Conservation (phyloP, 2,888 invertebrate genomes). For the Cheiracanthium punctorium region DNA sequence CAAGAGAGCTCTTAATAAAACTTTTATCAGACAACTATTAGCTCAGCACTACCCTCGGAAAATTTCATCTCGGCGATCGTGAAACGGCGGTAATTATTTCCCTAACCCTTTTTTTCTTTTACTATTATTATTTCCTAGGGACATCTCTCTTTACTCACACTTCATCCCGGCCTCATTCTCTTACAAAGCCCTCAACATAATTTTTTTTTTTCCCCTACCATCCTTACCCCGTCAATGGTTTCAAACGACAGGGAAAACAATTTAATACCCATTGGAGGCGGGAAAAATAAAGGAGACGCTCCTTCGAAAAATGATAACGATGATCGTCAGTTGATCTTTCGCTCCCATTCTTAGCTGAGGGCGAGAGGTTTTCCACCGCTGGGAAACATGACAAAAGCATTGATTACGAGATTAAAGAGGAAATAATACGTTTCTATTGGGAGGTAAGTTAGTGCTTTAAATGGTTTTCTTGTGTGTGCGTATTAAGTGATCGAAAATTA, state of each 20-base stretch:
- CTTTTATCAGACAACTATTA: no score
- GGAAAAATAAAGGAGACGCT: neutral
- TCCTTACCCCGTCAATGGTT: neutral
- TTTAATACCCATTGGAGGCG: neutral
- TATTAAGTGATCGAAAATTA: no score
- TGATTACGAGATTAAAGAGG: neutral
- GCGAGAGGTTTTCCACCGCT: neutral
- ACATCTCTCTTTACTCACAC: neutral
- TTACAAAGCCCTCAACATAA: neutral
- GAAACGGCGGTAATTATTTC: neutral
- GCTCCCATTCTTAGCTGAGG: slow-evolving; percentile 1
- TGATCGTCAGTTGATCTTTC: neutral
- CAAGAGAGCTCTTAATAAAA: no score
- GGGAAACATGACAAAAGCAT: neutral
- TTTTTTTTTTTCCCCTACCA: no score
- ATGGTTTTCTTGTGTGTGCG: neutral
- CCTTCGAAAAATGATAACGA: neutral
- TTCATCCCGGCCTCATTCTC: no score
- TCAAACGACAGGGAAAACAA: slow-evolving; percentile 5
- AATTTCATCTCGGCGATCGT: no score
- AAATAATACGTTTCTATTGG: neutral
- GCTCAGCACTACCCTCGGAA: no score
- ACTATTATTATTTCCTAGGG: neutral
- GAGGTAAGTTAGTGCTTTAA: neutral
- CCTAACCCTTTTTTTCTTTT: neutral